phyloP scores from a whole-genome alignment of 1,140 invertebrate species.

The Drosophila carrolli region DNA sequence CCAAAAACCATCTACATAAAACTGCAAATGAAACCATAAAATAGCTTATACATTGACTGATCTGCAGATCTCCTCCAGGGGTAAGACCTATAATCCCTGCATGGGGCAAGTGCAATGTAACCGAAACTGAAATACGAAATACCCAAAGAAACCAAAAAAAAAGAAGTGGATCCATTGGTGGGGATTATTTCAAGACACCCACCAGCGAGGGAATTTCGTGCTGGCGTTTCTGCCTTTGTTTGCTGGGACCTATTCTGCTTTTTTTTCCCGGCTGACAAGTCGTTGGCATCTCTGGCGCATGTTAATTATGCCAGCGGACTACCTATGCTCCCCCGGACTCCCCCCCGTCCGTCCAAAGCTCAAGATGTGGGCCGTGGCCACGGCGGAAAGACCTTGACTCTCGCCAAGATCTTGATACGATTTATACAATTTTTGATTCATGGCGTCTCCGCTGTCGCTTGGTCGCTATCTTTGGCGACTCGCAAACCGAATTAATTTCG shows the following conservation, averaged over 20 bases:
- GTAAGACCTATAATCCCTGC: neutral
- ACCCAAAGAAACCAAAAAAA: slow-evolving; percentile 12
- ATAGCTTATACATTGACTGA: neutral
- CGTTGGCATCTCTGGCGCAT: slow-evolving; percentile 76
- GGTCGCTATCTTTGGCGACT: slow-evolving; percentile 43
- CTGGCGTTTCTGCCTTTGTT: slow-evolving; percentile 22
- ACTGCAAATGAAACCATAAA: slow-evolving; percentile 25
- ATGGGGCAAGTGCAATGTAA: slow-evolving; percentile 45
- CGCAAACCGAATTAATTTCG: slow-evolving; percentile 55
- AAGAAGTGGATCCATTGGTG: slow-evolving; percentile 28
- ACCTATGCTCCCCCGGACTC: slow-evolving; percentile 15
- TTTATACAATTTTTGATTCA: slow-evolving; percentile 81
- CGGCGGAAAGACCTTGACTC: slow-evolving; percentile 74
- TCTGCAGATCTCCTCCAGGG: neutral
- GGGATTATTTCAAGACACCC: slow-evolving; percentile 42
- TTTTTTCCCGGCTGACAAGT: slow-evolving; percentile 37
- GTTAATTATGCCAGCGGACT: slow-evolving; percentile 71
- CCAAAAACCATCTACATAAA: neutral
- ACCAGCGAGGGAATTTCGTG: slow-evolving; percentile 20
- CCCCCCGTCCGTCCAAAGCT: slow-evolving; percentile 6
- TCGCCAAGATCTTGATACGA: slow-evolving; percentile 75
- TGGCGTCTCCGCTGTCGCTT: slow-evolving; percentile 46
- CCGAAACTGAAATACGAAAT: slow-evolving; percentile 18
- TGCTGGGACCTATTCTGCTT: slow-evolving; percentile 33
- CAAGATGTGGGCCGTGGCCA: slow-evolving; percentile 75